Conservation (phyloP, 1,140 invertebrate genomes). For the Drosophila ercepeae region DNA sequence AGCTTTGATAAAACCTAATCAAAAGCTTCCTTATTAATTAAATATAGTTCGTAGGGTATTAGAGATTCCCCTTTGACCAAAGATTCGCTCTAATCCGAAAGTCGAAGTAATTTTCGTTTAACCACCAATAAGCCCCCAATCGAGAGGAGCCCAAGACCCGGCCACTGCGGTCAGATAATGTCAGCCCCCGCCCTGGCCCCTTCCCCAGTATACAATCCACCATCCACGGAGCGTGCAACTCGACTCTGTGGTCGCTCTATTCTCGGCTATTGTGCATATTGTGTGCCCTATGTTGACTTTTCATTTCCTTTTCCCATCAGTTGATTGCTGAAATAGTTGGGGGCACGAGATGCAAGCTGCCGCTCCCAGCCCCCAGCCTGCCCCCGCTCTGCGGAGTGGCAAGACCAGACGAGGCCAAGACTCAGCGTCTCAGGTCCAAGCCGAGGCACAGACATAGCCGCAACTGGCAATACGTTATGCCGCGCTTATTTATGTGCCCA, state of each 20-base stretch:
- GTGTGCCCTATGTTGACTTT: conserved; percentile 79
- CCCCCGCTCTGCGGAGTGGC: background rate
- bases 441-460: conserved; percentile 9
- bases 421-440: conserved; percentile 22
- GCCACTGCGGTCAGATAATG: conserved; percentile 53
- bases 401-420: background rate
- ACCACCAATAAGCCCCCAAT: conserved; percentile 45
- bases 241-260: conserved; percentile 19
- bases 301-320: conserved; percentile 80
- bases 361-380: too few relatives aligned
- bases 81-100: conserved; percentile 37
- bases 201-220: background rate
- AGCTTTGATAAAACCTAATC: too few relatives aligned
- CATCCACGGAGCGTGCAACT: background rate
- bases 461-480: conserved; percentile 62
- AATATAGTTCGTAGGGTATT: background rate
- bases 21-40: too few relatives aligned
- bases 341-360: conserved; percentile 46
- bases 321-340: conserved; percentile 78
- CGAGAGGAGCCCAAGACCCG: conserved; percentile 42
- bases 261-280: conserved; percentile 42
- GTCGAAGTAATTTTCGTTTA: conserved; percentile 61
- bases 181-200: background rate
- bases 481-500: conserved; percentile 74
- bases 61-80: background rate